phyloP scores from a whole-genome alignment of 2,797 vertebrate species.

The Prunella strophiata region DNA sequence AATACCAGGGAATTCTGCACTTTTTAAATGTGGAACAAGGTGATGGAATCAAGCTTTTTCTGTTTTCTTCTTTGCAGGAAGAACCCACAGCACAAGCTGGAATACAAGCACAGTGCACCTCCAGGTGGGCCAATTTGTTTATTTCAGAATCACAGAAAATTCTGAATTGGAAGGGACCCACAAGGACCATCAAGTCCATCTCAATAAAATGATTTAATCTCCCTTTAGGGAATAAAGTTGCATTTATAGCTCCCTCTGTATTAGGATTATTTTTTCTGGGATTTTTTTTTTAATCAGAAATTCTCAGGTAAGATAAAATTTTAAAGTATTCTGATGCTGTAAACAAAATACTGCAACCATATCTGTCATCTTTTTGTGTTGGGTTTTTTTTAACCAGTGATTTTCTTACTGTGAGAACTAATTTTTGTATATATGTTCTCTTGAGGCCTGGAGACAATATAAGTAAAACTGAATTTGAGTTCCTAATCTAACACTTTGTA shows the following conservation, averaged over 20 bases:
- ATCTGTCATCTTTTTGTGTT: background rate
- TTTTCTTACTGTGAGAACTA: background rate
- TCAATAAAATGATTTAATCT: background rate
- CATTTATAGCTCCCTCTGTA: background rate
- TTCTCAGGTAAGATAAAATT: background rate
- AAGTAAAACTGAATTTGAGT: background rate
- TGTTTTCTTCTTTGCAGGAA: slow-evolving; percentile 67
- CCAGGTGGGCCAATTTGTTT: slow-evolving; percentile 56
- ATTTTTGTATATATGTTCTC: background rate
- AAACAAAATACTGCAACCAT: background rate
- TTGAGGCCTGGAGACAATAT: background rate
- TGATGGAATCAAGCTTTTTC: background rate
- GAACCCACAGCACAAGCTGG: slow-evolving; percentile 79
- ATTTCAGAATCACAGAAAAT: background rate
- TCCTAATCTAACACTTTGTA: background rate
- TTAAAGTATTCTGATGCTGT: background rate
- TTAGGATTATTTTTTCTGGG: background rate
- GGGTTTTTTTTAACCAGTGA: background rate
- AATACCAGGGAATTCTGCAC: background rate
- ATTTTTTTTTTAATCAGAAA: background rate
- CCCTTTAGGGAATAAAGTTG: background rate
- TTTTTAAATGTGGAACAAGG: background rate
- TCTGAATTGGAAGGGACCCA: background rate
- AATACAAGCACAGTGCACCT: slow-evolving; percentile 73
- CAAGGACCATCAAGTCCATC: background rate